Evolutionary conservation across 2,113 vertebrate genomes (phyloP).

Genomic region (Oncorhynchus gorbuscha): DNA sequence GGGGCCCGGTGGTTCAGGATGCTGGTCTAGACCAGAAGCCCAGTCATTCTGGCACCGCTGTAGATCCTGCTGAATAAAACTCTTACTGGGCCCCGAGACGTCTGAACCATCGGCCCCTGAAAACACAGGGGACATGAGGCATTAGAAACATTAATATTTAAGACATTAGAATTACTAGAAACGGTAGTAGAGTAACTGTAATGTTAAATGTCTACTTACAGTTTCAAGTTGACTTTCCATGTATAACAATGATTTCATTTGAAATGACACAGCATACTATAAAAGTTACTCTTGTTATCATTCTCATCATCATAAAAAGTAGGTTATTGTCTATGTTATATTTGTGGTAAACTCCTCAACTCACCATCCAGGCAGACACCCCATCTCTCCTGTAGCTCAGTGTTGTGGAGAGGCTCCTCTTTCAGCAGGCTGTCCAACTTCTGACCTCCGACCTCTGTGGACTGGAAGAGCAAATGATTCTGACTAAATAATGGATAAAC

Average conservation of each 20-base stretch:
- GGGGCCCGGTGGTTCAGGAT: slow-evolving; percentile 38
- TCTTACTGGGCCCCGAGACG: slow-evolving; percentile 38
- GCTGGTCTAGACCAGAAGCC: slow-evolving; percentile 56
- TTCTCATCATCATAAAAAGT: no score
- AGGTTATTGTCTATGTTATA: no score
- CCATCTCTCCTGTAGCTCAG: slow-evolving; percentile 57
- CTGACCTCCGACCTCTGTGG: slow-evolving; percentile 28
- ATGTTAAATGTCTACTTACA: not conserved
- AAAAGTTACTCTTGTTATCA: no score
- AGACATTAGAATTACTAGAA: not conserved
- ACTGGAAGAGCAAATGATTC: slow-evolving; percentile 39
- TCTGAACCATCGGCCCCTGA: slow-evolving; percentile 51
- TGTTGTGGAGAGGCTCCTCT: slow-evolving; percentile 55
- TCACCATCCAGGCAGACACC: slow-evolving; percentile 61
- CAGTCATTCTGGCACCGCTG: slow-evolving; percentile 63
- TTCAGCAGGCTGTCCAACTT: slow-evolving; percentile 64
- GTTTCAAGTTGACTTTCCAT: not conserved
- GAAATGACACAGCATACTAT: no score
- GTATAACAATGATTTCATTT: no score
- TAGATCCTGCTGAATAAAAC: slow-evolving; percentile 57
- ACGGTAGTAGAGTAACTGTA: not conserved
- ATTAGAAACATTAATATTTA: not conserved
- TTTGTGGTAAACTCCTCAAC: slow-evolving; percentile 5
- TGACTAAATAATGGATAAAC: no score
- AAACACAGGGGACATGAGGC: not conserved